Evolutionary conservation across 2,888 invertebrate genomes (phyloP).

Genomic region (Oscheius onirici): DNA sequence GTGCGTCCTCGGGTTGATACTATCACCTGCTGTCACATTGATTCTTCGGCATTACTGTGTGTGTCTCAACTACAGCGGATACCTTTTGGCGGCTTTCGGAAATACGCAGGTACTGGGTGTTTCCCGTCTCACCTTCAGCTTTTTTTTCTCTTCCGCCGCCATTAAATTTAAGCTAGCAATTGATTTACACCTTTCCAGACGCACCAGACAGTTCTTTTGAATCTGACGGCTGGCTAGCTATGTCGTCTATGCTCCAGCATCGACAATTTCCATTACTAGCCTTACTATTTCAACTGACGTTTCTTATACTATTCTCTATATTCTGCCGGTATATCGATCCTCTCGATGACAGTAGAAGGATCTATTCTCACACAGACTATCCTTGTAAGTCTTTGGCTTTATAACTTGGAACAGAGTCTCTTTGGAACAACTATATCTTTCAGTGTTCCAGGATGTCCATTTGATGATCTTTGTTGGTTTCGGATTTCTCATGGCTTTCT

Average conservation of each 20-base stretch:
- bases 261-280: conserved; percentile 64
- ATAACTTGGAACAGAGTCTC: neutral
- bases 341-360: conserved; percentile 55
- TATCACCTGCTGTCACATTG: conserved; percentile 15
- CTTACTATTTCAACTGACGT: conserved; percentile 63
- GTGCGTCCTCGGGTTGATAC: conserved; percentile 31
- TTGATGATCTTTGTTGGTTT: conserved; percentile 70
- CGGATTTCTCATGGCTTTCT: conserved; percentile 69
- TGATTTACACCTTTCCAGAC: too few relatives aligned
- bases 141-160: too few relatives aligned
- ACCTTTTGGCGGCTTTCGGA: neutral
- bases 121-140: too few relatives aligned
- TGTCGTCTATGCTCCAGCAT: conserved; percentile 50
- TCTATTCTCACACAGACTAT: conserved; percentile 63
- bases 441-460: conserved; percentile 71
- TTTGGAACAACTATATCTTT: conserved; percentile 9
- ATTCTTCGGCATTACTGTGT: neutral
- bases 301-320: conserved; percentile 59
- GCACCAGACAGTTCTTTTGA: neutral
- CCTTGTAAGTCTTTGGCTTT: conserved; percentile 47
- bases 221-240: conserved; percentile 1
- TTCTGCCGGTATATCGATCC: conserved; percentile 63
- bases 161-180: too few relatives aligned
- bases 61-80: neutral
- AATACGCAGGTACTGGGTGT: neutral